phyloP scores from a whole-genome alignment of 2,888 invertebrate species.

The Eupithecia exiguata region DNA sequence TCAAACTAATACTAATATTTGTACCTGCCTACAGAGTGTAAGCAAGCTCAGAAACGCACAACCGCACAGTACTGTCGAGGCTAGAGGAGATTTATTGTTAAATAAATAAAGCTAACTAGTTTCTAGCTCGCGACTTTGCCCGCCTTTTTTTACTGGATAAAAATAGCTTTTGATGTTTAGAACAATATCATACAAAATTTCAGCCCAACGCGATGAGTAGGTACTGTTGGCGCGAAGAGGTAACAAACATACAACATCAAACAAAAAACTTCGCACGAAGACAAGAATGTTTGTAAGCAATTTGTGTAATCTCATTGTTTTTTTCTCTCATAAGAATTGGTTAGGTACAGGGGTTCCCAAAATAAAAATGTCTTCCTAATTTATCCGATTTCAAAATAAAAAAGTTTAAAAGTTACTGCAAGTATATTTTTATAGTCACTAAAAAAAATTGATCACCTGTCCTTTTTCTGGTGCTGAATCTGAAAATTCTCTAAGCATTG shows the following conservation, averaged over 20 bases:
- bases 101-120: neutral
- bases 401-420: neutral
- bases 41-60: slow-evolving; percentile 13
- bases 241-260: neutral
- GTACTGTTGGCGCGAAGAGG: neutral
- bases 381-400: neutral
- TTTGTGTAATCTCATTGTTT: neutral
- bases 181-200: neutral
- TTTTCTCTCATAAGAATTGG: neutral
- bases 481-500: neutral
- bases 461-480: neutral
- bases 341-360: neutral
- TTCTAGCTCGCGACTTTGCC: neutral
- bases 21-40: slow-evolving; percentile 11
- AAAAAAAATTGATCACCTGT: neutral
- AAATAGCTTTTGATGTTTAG: neutral
- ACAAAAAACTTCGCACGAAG: neutral
- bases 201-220: neutral
- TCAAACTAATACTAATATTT: slow-evolving; percentile 40
- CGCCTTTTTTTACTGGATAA: neutral
- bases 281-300: neutral
- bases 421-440: too few relatives aligned
- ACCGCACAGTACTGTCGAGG: slow-evolving; percentile 6
- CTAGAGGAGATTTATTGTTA: neutral
- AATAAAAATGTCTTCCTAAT: neutral